These are phyloP conservation scores for Heliconius hewitsoni DNA, from an alignment of 1,140 invertebrate species.

Conservation along the genomic window DNA sequence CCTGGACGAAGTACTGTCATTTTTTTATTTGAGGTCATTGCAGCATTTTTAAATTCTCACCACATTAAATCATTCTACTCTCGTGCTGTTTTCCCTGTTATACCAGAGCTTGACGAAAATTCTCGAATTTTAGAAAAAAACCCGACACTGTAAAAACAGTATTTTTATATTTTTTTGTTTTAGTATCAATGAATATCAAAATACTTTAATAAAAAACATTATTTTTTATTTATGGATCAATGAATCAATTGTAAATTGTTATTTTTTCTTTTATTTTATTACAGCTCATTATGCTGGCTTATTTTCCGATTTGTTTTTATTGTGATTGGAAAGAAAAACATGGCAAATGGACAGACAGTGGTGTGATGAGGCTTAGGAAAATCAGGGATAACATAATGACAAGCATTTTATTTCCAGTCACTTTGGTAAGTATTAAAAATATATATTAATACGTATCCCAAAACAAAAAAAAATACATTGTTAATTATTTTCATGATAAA, in stretches of 20 bases:
- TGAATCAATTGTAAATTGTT: neutral
- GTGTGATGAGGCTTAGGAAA: constrained; percentile 37
- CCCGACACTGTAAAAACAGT: neutral
- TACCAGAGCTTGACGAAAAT: no score
- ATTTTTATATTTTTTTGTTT: neutral
- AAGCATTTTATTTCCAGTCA: constrained; percentile 48
- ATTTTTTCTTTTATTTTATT: constrained; percentile 25
- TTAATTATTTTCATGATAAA: no score
- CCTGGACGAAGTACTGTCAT: no score
- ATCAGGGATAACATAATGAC: constrained; percentile 49
- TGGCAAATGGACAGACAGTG: constrained; percentile 30
- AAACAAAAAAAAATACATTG: neutral
- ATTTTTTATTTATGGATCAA: neutral
- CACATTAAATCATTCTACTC: no score
- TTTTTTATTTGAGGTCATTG: no score
- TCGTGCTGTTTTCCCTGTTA: no score
- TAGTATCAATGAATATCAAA: neutral
- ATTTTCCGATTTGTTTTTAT: constrained; percentile 48
- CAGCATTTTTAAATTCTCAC: no score
- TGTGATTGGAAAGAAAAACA: constrained; percentile 51
- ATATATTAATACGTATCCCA: neutral
- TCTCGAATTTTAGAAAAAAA: no score
- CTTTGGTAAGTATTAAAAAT: constrained; percentile 42
- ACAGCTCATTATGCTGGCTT: constrained; percentile 46
- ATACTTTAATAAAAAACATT: no score